These are phyloP conservation scores for Phytoseiulus persimilis DNA, from an alignment of 2,888 invertebrate species.

Conservation along the genomic window DNA sequence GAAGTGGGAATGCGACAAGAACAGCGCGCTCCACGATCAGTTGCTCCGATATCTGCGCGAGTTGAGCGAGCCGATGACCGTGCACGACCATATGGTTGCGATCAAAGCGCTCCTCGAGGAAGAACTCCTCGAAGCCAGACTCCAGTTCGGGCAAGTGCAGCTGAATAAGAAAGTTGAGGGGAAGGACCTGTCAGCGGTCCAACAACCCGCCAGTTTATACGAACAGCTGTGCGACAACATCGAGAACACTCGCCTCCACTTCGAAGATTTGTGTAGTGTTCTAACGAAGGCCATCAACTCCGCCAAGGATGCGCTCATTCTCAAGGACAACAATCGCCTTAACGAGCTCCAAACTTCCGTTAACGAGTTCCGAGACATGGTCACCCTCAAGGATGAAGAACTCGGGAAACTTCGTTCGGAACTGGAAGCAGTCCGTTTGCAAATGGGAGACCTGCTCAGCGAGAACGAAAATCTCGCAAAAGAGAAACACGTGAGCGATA, in stretches of 20 bases:
- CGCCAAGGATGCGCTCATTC: constrained; percentile 8
- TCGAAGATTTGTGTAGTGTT: constrained; percentile 17
- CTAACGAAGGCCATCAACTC: constrained; percentile 22
- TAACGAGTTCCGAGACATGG: neutral
- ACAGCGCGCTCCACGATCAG: constrained; percentile 21
- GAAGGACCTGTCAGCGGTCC: neutral
- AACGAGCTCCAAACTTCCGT: constrained; percentile 7
- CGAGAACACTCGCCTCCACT: neutral
- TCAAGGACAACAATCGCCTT: constrained; percentile 34
- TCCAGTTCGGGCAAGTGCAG: neutral
- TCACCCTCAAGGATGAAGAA: neutral
- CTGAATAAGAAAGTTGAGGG: neutral
- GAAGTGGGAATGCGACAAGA: constrained; percentile 37
- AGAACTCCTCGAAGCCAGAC: constrained; percentile 15
- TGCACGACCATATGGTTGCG: constrained; percentile 27
- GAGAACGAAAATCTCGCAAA: neutral
- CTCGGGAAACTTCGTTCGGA: neutral
- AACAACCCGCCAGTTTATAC: neutral
- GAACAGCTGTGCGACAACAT: constrained; percentile 25
- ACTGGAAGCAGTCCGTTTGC: neutral
- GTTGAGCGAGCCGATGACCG: constrained; percentile 34
- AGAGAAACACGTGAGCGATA: neutral
- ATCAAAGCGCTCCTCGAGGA: constrained; percentile 22
- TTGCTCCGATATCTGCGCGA: constrained; percentile 14
- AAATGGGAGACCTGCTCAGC: neutral